A percentile compares a stretch with the other conserved stretches of the same genome.
Conservation (phyloP, 2,113 vertebrate species). For the Lonchura striata region DNA sequence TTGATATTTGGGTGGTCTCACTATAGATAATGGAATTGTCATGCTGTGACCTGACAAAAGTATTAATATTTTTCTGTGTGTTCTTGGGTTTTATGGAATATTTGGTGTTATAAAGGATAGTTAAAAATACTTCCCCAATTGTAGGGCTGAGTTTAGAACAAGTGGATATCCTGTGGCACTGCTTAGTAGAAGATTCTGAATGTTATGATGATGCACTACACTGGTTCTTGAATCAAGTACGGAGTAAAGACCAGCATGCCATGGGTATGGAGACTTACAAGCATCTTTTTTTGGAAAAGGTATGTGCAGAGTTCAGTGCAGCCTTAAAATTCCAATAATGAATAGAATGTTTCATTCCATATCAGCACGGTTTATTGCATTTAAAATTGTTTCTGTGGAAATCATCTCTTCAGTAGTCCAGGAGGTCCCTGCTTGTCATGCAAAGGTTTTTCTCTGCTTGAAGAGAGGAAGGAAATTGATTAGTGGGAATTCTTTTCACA, state of each 20-base stretch:
- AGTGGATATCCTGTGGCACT: constrained; percentile 99
- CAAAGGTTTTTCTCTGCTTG: background rate
- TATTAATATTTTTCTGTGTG: background rate
- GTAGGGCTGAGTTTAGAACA: constrained; percentile 96
- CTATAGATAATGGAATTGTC: background rate
- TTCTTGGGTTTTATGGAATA: background rate
- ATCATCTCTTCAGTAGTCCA: background rate
- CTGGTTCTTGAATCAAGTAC: constrained; percentile 99
- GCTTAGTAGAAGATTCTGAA: constrained; percentile 95
- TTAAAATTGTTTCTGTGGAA: background rate
- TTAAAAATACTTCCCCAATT: background rate
- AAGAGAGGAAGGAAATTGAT: background rate
- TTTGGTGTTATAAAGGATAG: background rate
- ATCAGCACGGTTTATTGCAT: background rate
- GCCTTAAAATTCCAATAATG: background rate
- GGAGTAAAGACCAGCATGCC: constrained; percentile 98
- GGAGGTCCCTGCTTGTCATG: background rate
- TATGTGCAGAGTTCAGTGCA: constrained; percentile 42
- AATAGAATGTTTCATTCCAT: background rate
- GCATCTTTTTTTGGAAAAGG: constrained; percentile 98
- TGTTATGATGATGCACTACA: constrained; percentile 97
- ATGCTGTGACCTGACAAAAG: background rate
- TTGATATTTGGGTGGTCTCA: background rate
- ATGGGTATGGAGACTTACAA: constrained; percentile 99
- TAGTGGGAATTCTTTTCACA: background rate